Percentiles rank a stretch among this genome's conserved stretches.
Conservation (phyloP, 1,140 invertebrate species). For the Brachionus plicatilis region DNA sequence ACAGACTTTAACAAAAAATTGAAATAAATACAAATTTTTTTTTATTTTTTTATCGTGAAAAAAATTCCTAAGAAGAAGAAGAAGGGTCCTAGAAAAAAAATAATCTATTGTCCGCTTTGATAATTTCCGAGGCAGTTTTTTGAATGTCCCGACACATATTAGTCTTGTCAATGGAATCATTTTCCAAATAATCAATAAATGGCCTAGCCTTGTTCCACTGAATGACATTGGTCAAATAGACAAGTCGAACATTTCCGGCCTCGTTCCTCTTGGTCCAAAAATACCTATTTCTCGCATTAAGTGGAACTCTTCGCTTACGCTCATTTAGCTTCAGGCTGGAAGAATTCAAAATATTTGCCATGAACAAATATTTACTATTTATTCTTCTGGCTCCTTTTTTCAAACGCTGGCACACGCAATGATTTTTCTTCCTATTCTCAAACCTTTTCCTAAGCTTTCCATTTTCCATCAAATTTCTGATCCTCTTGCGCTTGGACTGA, state of each 20-base stretch:
- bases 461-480: not conserved
- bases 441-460: not conserved
- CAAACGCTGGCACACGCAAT: slow-evolving; percentile 8
- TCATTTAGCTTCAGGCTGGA: not conserved
- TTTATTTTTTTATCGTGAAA: not conserved
- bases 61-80: slow-evolving; percentile 7
- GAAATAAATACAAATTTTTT: slow-evolving; percentile 22
- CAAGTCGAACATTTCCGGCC: not conserved
- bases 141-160: slow-evolving; percentile 17
- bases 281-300: not conserved
- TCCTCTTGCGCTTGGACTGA: not conserved
- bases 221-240: slow-evolving; percentile 28
- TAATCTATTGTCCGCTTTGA: not conserved
- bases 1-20: not conserved
- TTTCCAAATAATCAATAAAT: slow-evolving; percentile 39
- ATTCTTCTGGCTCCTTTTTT: slow-evolving; percentile 5
- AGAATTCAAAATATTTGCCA: slow-evolving; percentile 5
- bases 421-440: not conserved
- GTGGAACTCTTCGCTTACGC: not conserved
- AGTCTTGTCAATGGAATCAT: slow-evolving; percentile 18
- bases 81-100: not conserved
- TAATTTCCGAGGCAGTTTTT: slow-evolving; percentile 9
- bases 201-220: slow-evolving; percentile 21
- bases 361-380: slow-evolving; percentile 31
- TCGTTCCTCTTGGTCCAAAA: not conserved